These are phyloP conservation scores for Encarsia formosa DNA, from an alignment of 2,888 invertebrate genomes.

Conservation along the genomic window DNA sequence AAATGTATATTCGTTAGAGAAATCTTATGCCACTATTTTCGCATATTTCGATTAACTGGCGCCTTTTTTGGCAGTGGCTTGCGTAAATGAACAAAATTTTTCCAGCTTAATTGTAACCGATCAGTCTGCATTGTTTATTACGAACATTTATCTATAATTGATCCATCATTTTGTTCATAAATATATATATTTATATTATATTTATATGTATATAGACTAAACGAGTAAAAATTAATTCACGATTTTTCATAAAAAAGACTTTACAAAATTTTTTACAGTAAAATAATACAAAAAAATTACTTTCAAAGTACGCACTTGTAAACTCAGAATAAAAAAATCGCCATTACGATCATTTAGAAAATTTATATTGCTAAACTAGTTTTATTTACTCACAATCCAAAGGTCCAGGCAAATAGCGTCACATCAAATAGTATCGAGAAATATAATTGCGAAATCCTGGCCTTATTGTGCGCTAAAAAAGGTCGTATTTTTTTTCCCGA, in stretches of 20 bases:
- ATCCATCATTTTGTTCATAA: too few relatives aligned
- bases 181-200: too few relatives aligned
- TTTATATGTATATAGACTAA: constrained; percentile 13
- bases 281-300: constrained; percentile 26
- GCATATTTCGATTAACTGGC: constrained; percentile 10
- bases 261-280: constrained; percentile 29
- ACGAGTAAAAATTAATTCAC: constrained; percentile 16
- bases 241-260: constrained; percentile 24
- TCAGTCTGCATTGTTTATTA: constrained; percentile 21
- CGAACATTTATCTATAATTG: constrained; percentile 5
- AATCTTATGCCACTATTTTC: constrained; percentile 18
- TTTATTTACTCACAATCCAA: constrained; percentile 3
- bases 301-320: constrained; percentile 7
- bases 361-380: constrained; percentile 21
- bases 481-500: neutral
- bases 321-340: constrained; percentile 13
- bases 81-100: constrained; percentile 21
- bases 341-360: constrained; percentile 2
- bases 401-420: constrained; percentile 2
- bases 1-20: constrained; percentile 25
- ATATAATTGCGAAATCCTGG: constrained; percentile 3
- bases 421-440: constrained; percentile 10
- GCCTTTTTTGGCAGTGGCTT: constrained; percentile 24
- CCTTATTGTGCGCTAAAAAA: constrained; percentile 16
- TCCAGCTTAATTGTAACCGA: constrained; percentile 12